Conservation (phyloP, 2,113 vertebrate species). For the Thalassarche chlororhynchos region DNA sequence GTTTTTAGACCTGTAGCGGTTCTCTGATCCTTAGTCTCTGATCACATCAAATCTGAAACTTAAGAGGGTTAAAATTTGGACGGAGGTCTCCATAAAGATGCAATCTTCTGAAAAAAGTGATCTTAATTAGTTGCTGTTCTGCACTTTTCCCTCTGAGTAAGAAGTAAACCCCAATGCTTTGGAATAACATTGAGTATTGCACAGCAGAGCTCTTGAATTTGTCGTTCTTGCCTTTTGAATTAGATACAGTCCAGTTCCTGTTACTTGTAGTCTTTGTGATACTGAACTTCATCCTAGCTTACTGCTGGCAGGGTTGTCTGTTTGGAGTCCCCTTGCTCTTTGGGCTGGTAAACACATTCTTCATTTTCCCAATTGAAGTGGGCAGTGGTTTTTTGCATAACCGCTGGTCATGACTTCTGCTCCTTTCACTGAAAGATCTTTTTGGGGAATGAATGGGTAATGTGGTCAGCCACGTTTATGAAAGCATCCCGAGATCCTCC, state of each 20-base stretch:
- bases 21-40: background rate
- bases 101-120: background rate
- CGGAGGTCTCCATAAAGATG: accelerated
- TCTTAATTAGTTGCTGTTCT: background rate
- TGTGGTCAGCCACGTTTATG: background rate
- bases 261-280: background rate
- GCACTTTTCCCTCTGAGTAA: background rate
- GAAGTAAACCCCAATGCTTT: background rate
- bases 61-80: background rate
- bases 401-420: background rate
- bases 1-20: background rate
- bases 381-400: background rate
- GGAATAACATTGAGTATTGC: background rate
- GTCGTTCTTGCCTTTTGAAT: background rate
- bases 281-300: background rate
- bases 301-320: background rate
- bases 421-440: background rate
- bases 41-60: background rate
- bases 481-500: background rate
- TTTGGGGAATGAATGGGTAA: background rate
- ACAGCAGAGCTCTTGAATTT: background rate
- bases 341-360: background rate
- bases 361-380: background rate
- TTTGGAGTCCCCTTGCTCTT: background rate
- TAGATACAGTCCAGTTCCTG: background rate